These are phyloP conservation scores for Phengaris alcon DNA, from an alignment of 2,888 invertebrate genomes.

Conservation along the genomic window DNA sequence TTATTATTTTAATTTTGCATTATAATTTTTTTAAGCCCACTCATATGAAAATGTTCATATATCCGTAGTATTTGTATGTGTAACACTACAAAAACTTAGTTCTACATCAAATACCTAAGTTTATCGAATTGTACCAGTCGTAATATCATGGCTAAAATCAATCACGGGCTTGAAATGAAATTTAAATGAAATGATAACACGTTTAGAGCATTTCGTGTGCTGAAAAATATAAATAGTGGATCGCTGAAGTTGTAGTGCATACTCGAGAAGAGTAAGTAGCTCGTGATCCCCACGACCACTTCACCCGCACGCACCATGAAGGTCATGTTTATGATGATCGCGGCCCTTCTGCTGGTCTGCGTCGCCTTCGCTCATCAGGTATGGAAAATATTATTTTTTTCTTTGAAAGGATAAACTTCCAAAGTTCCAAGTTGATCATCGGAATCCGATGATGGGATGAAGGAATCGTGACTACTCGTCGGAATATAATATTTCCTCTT, in stretches of 20 bases:
- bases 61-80: too few species aligned
- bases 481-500: too few species aligned
- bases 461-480: too few species aligned
- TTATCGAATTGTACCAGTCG: neutral
- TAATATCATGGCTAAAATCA: neutral
- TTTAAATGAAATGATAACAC: neutral
- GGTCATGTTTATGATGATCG: neutral
- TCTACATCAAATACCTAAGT: neutral
- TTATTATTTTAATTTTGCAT: too few species aligned
- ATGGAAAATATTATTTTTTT: too few species aligned
- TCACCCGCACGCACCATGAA: neutral
- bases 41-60: too few species aligned
- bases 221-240: conserved; percentile 1
- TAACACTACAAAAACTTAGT: too few species aligned
- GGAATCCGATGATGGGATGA: too few species aligned
- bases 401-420: too few species aligned
- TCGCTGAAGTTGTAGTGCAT: neutral
- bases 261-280: neutral
- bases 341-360: neutral
- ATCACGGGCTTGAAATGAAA: neutral
- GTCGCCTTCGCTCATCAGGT: neutral
- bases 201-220: neutral
- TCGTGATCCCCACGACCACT: neutral
- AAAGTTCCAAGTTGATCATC: too few species aligned
- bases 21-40: too few species aligned